Conservation (phyloP, 2,797 vertebrate species). For the Acipenser ruthenus region DNA sequence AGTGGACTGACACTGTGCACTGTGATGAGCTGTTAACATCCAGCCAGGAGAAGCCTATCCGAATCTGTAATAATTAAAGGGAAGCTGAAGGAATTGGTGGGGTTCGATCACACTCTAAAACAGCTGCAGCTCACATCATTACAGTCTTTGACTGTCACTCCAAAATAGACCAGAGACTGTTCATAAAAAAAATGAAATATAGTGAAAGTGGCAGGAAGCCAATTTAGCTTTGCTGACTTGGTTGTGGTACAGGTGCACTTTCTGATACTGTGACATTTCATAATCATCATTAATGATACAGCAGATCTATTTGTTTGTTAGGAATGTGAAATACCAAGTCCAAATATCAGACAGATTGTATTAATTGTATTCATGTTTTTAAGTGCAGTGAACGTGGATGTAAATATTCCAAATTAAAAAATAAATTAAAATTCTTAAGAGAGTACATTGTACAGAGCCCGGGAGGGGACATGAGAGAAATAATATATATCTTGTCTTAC, state of each 20-base stretch:
- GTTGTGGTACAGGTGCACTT: not conserved
- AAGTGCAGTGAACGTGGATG: too few species aligned
- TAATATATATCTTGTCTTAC: too few species aligned
- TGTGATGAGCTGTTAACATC: slow-evolving; percentile 40
- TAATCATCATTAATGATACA: too few species aligned
- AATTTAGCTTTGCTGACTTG: not conserved
- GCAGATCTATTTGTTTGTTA: too few species aligned
- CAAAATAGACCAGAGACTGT: not conserved
- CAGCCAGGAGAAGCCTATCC: slow-evolving; percentile 32
- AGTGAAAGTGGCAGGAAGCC: slow-evolving; percentile 4
- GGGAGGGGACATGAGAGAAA: too few species aligned
- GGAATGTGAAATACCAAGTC: too few species aligned
- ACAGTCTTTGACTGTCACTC: not conserved
- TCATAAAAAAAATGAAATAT: not conserved
- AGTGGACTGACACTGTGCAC: slow-evolving; percentile 31
- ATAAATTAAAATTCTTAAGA: too few species aligned
- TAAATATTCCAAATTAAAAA: too few species aligned
- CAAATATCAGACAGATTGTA: too few species aligned
- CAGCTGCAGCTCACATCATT: slow-evolving; percentile 25
- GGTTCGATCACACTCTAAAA: slow-evolving; percentile 18
- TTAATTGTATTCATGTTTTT: too few species aligned
- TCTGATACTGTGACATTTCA: not conserved
- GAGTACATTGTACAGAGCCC: too few species aligned
- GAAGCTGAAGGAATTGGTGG: slow-evolving; percentile 27
- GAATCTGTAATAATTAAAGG: slow-evolving; percentile 47